Base-by-base conservation (phyloP, 92 coral and sea anemone genomes). In the Diadumene lineata region DNA sequence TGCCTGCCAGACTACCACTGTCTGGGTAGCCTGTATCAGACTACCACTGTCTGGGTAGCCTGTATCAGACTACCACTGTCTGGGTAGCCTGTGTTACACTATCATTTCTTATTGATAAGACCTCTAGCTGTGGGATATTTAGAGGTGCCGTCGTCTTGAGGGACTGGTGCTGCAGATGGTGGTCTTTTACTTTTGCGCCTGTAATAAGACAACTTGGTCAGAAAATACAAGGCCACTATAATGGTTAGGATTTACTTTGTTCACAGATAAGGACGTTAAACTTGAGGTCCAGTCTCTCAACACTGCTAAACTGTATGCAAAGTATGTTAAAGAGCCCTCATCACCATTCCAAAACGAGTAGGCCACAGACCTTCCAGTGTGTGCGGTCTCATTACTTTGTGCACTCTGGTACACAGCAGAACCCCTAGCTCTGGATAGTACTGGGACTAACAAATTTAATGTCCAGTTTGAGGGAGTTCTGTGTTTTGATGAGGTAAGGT, bases 101-200 rank as follows among this genome's bases (percentile, higher is more conserved):
- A 93, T 84, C 62, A 82, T 84, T 68, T 88, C 84, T 27, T 86
- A 21, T 93, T 86, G 10, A 96, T 91, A 67, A 96, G 85, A 22
- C 99, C 99, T 43, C 99, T 89, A 21, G 99, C 97, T 50, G 88
- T 96, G 18, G 99, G 99, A 69, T 89, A 96, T 84, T 92, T 89
- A 67, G 89, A 85, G 29, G 82, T 77, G 51, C 84, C 90, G 0
- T 82, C 66, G 51, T 90, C 92, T 13, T 81, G 70, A 34, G 69
- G 90, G 57, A 73, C 85, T 44, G 97, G 90, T 29, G 85, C 82
- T 6, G 94, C 73, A 53, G 93, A 64, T 51, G 79, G 97, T 50
- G 97, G 94, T 27, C 97, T 81, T 78, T 91, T 85, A 64, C 96
- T 83, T 77, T 86, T 88, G 19, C 96, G 92, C 72, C 99, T 96